Evolutionary conservation across 2,797 vertebrate species (phyloP).

Genomic region (Novumbra hubbsi): DNA sequence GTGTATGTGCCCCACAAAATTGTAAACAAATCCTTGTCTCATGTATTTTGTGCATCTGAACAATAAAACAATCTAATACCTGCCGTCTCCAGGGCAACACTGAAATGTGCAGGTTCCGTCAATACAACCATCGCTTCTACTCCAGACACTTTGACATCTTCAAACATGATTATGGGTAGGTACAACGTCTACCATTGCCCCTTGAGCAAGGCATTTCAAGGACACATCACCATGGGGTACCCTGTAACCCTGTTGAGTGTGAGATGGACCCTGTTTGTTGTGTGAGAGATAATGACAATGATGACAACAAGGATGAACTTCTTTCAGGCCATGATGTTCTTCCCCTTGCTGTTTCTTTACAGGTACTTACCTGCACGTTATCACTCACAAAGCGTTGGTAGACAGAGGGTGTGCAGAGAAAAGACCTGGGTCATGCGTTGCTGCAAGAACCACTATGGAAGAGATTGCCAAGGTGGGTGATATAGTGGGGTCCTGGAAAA

Average conservation of each 20-base stretch:
- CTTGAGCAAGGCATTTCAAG: too few species aligned
- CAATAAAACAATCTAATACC: neutral
- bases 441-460: slow-evolving; percentile 88
- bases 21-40: too few species aligned
- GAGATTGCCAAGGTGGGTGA: slow-evolving; percentile 82
- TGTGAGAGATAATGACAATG: too few species aligned
- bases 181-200: too few species aligned
- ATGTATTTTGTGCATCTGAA: too few species aligned
- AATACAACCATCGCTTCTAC: neutral
- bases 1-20: too few species aligned
- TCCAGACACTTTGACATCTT: neutral
- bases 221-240: too few species aligned
- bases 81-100: slow-evolving; percentile 41
- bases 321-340: too few species aligned
- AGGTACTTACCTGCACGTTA: neutral
- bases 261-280: too few species aligned
- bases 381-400: slow-evolving; percentile 48
- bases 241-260: too few species aligned
- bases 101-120: neutral
- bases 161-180: neutral
- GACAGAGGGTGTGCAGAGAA: slow-evolving; percentile 73
- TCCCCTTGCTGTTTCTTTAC: neutral
- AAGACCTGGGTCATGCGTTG: slow-evolving; percentile 78
- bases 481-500: too few species aligned
- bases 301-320: too few species aligned